Evolutionary conservation across 2,797 vertebrate species (phyloP).

Genomic region (Bovichtus variegatus): DNA sequence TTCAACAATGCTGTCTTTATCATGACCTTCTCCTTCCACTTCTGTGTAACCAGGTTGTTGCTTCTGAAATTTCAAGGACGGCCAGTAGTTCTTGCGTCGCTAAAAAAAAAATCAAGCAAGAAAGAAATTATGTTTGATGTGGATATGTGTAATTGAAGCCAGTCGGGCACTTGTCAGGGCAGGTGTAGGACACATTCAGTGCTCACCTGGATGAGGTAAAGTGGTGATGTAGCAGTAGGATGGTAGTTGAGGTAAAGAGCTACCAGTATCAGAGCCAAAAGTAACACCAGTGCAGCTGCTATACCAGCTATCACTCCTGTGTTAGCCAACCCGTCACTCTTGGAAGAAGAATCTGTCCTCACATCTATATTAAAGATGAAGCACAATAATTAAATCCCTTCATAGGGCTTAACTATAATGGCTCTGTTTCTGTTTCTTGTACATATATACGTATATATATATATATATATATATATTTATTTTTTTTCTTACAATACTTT

Average conservation of each 20-base stretch:
- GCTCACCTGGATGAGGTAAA: slow-evolving; percentile 86
- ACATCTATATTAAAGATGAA: slow-evolving; percentile 62
- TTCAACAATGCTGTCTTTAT: slow-evolving; percentile 90
- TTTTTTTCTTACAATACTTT: no score
- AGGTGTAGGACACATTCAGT: neutral
- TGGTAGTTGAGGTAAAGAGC: slow-evolving; percentile 91
- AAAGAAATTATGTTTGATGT: neutral
- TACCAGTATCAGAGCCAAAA: slow-evolving; percentile 87
- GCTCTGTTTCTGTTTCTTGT: neutral
- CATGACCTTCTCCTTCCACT: slow-evolving; percentile 86
- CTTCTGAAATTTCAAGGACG: slow-evolving; percentile 90
- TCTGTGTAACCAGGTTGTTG: slow-evolving; percentile 87
- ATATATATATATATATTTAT: no score
- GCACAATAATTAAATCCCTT: neutral
- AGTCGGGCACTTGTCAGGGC: neutral
- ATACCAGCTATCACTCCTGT: slow-evolving; percentile 89
- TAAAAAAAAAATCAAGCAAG: slow-evolving; percentile 57
- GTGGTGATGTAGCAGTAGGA: slow-evolving; percentile 84
- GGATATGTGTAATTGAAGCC: neutral
- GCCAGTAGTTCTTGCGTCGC: slow-evolving; percentile 88
- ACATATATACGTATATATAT: no score
- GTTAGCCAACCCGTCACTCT: slow-evolving; percentile 76
- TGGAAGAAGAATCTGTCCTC: slow-evolving; percentile 69
- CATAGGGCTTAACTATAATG: neutral
- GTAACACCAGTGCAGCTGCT: slow-evolving; percentile 86